Conservation (phyloP, 1,140 invertebrate genomes). For the Ditylenchus dipsaci region DNA sequence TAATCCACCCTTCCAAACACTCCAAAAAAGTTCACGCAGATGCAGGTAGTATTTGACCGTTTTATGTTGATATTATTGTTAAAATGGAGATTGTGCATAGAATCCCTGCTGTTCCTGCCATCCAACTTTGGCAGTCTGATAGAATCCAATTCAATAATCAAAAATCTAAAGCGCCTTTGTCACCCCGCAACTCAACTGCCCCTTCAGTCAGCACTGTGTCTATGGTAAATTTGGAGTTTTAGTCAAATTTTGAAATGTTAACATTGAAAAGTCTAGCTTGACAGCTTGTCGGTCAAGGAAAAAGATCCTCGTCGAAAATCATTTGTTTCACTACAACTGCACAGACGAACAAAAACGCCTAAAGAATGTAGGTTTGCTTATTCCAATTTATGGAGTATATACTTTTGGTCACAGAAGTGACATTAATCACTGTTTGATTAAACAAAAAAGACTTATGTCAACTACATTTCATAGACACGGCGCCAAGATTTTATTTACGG, state of each 20-base stretch:
- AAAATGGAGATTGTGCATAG: conserved; percentile 9
- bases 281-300: conserved; percentile 1
- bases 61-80: background rate
- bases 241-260: background rate
- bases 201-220: conserved; percentile 55
- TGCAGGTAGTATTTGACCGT: conserved; percentile 10
- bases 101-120: conserved; percentile 25
- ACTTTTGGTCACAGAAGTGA: no score
- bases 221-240: conserved; percentile 41
- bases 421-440: no score
- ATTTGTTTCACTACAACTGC: conserved; percentile 53
- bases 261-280: background rate
- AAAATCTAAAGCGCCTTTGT: conserved; percentile 52
- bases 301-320: conserved; percentile 53
- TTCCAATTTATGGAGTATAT: no score
- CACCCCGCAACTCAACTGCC: conserved; percentile 54
- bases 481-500: no score
- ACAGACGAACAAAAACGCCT: conserved; percentile 48
- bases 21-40: conserved; percentile 20
- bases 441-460: no score
- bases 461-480: no score
- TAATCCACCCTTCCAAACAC: conserved; percentile 26
- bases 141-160: no score
- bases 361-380: conserved; percentile 51
- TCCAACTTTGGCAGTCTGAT: conserved; percentile 48